Conservation (phyloP, 2,888 invertebrate genomes). For the Acholoe squamosa region DNA sequence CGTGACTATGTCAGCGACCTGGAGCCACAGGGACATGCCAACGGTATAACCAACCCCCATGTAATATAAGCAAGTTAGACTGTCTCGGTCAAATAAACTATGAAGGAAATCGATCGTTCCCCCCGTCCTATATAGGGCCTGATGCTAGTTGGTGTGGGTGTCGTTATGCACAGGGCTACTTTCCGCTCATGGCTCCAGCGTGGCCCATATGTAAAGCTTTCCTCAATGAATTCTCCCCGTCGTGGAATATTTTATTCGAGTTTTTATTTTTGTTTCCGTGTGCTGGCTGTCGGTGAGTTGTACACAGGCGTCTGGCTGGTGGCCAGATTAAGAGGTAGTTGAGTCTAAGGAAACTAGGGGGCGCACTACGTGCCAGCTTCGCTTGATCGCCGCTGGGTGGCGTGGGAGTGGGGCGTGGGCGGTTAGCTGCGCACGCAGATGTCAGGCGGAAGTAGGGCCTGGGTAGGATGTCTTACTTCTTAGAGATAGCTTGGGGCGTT, state of each 20-base stretch:
- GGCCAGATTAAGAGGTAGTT: conserved; percentile 33
- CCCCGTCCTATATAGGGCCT: too few relatives aligned
- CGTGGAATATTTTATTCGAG: neutral
- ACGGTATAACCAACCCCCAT: too few relatives aligned
- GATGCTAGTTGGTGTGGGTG: too few relatives aligned
- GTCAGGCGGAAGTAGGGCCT: neutral
- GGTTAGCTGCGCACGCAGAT: neutral
- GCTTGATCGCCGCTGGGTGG: conserved; percentile 27
- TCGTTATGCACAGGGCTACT: too few relatives aligned
- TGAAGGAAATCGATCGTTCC: too few relatives aligned
- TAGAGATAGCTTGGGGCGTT: neutral
- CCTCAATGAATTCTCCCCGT: neutral
- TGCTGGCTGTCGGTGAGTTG: neutral
- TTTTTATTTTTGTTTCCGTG: neutral
- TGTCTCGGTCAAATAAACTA: too few relatives aligned
- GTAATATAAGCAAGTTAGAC: too few relatives aligned
- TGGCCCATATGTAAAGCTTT: neutral
- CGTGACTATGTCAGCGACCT: too few relatives aligned
- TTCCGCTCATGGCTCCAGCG: neutral
- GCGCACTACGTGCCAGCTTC: neutral
- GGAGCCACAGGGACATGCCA: too few relatives aligned
- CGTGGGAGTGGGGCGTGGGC: neutral
- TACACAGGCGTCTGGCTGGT: conserved; percentile 9
- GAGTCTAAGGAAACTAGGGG: neutral
- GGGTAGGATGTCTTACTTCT: neutral